Evolutionary conservation across 2,113 vertebrate genomes (phyloP), one percentile per base, ranked within the genome.

Genomic region (Chlorocebus sabaeus): DNA sequence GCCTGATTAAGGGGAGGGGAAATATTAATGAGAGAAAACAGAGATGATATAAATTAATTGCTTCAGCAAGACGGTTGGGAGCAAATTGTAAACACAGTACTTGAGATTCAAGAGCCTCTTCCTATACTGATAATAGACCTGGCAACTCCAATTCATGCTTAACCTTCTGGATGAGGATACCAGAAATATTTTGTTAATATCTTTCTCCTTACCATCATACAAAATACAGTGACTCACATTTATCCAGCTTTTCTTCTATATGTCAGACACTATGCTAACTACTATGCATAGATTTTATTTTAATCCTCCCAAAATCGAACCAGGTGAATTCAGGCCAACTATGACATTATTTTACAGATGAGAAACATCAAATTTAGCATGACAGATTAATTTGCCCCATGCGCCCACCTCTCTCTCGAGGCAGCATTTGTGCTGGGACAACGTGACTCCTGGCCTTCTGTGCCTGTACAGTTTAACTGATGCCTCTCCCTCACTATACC

Each of bases 11-110:
- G 75, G 72, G 78, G 57, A 72, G 59, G n/a, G 8, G 57, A 82
- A 48, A 68, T 78, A 95, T 91, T 90, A 98, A 91, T 84, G 70
- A 85, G 89, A 82, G 79, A 75, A 96, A 85, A 96, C 86, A 95
- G 81, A 88, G 95, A 89, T 61, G 78, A 86, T 73, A 38, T 94
- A 89, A 93, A 97, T 96, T 84, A 94, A 90, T 94, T 70, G 85
- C 91, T 81, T 89, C 81, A 76, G 85, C 93, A 88, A 90, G 91
- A 76, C 84, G 84, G 43, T 59, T 10, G 43, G 57, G 89, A 88
- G 78, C 81, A 96, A 78, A 86, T 96, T n/a, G 67, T 27, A 97
- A 96, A 91, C 80, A 85, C 0, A 43, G 90, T 57, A 22, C 89
- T 89, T 89, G 90, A 85, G 72, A 57, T 72, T 94, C 50, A 38